A percentile compares a stretch with the other conserved stretches of the same genome.
Conservation (phyloP, 2,797 vertebrate genomes). For the Galago senegalensis region DNA sequence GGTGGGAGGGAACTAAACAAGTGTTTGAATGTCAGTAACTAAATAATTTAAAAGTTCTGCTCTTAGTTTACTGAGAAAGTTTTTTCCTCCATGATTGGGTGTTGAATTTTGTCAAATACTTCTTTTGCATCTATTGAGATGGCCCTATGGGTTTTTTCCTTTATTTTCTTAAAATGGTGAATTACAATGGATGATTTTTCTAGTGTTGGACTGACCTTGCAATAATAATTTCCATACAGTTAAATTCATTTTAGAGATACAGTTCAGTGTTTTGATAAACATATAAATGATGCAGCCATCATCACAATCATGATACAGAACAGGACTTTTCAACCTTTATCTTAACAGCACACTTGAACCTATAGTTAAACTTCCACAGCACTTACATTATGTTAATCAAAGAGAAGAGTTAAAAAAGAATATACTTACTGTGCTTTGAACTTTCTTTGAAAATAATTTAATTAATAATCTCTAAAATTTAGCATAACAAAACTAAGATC, state of each 20-base stretch:
- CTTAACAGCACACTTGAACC: too few relatives aligned
- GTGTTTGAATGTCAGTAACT: background rate
- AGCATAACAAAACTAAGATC: too few relatives aligned
- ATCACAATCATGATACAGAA: background rate
- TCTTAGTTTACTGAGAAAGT: background rate
- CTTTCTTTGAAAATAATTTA: too few relatives aligned
- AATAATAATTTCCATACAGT: background rate
- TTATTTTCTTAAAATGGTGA: background rate
- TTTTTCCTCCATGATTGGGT: background rate
- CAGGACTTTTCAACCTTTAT: too few relatives aligned
- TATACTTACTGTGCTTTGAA: too few relatives aligned
- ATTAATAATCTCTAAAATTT: too few relatives aligned
- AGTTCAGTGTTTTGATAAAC: background rate
- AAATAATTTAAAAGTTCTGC: background rate
- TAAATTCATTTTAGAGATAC: background rate
- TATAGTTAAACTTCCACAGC: too few relatives aligned
- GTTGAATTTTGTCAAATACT: background rate
- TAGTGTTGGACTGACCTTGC: background rate
- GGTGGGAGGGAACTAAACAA: background rate
- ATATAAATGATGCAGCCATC: background rate
- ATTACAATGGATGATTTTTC: background rate
- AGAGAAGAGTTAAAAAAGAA: too few relatives aligned
- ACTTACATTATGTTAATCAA: too few relatives aligned
- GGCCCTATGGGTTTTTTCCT: background rate
- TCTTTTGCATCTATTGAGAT: background rate